These are phyloP conservation scores for Platalea minor DNA, from an alignment of 2,797 vertebrate genomes.

Conservation along the genomic window DNA sequence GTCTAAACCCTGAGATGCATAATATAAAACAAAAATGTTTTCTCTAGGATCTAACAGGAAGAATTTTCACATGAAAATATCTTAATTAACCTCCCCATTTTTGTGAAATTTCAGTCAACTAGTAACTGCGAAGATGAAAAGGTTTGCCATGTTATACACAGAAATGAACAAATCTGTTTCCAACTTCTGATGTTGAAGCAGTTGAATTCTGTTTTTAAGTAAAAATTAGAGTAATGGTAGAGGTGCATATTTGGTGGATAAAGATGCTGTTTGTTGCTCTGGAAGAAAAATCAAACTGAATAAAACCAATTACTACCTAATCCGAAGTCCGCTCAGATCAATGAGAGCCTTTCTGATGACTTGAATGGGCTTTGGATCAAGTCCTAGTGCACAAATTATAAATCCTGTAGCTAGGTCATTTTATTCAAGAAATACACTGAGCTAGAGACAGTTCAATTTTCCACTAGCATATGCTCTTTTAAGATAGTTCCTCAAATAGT, in stretches of 20 bases:
- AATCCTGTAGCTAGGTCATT: background rate
- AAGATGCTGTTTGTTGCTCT: background rate
- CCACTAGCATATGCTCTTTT: background rate
- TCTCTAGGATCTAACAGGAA: background rate
- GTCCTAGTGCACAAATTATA: background rate
- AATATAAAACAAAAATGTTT: background rate
- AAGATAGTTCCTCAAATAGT: background rate
- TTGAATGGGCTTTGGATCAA: background rate
- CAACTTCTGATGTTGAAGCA: background rate
- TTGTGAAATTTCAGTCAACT: background rate
- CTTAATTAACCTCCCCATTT: background rate
- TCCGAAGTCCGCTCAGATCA: background rate
- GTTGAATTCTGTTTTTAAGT: background rate
- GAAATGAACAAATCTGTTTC: background rate
- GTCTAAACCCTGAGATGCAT: background rate
- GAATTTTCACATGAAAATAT: background rate
- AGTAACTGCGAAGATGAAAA: background rate
- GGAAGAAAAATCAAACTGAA: background rate
- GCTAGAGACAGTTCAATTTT: background rate
- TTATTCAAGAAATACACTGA: background rate
- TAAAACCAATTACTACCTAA: background rate
- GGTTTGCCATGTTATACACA: background rate
- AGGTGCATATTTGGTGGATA: background rate
- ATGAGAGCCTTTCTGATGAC: background rate
- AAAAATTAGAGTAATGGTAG: background rate